Base-by-base conservation (phyloP, 2,113 vertebrate species). In the Ciconia stormi region DNA sequence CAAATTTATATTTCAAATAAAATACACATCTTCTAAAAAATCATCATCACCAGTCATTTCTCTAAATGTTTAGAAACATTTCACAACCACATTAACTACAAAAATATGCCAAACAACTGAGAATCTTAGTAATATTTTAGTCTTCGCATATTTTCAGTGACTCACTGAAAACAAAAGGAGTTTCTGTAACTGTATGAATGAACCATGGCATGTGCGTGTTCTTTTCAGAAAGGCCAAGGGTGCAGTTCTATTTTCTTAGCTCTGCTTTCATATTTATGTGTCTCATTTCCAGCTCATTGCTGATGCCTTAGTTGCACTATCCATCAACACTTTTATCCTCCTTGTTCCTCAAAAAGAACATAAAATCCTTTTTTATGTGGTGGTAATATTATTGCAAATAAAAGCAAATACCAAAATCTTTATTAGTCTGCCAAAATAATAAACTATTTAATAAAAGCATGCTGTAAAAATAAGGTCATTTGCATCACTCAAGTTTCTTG, bases 181-280 rank as follows among this genome's bases (percentile, higher is more conserved):
- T 97, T 98, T 97, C 96, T 96, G 83, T 96, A 98, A 98, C 97
- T 97, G 98, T 98, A 99, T 99, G 99, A 99, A 99, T 99, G 99
- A 99, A 98, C 98, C 98, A 97, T 98, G 98, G 98, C 98, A 98
- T 99, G 98, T 98, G 98, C 97, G 74, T 98, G 98, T 98, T 99
- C 98, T 98, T 99, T 99, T 99, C 99, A 99, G 98, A 99, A 99
- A 99, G 99, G 99, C 99, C 99, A 99, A 98, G 99, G 99, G 99
- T 99, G 98, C 98, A 98, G 98, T 99, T 99, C 98, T 98, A 97
- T 98, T 98, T 98, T 98, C 98, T 98, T 98, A 98, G 98, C 98
- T 98, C 97, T 98, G 98, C 99, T 98, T 99, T 99, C 99, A 99
- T 99, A 99, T 99, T 99, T 99, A 99, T 99, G 99, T 98, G 98